Base-by-base conservation (phyloP, 2,113 vertebrate species). In the Oreotrochilus melanogaster region DNA sequence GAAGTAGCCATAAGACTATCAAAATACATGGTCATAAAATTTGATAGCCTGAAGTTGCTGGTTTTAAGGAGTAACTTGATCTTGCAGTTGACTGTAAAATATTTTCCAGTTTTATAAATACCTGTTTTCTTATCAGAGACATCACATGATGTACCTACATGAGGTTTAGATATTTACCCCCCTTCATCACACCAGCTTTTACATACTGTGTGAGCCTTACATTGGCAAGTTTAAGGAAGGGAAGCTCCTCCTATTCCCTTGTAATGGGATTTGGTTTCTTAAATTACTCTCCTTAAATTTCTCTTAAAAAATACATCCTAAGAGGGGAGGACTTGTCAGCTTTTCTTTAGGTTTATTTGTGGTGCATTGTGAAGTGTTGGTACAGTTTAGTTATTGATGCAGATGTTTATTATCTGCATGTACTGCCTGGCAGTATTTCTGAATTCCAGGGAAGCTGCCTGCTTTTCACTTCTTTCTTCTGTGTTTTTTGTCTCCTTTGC, bases 391-490 rank as follows among this genome's bases (percentile, higher is more conserved):
- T 43, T 62, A 42, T 28, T 73, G 56, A 27, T 39, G 45, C 10
- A 18, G 0, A 14, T 2, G 2, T 75, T 79, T 24, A 25, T 78
- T 33, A 15, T 2, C 3, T 33, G 15, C 16, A 6, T 21, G 11
- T 31, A 14, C 6, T 27, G 10, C 6, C 25, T 50, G 35, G 30
- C 28, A 27, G 19, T 6, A 7, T 66, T 86, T 61, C 22, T 57
- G 53, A 31, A 79, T 70, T 71, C 24, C 47, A n/a, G 51, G 31
- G 45, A 71, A n/a, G 54, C 13, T 65, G 10, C 30, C 8, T 54
- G 37, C 6, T 8, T 43, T 79, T 0, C 1, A 7, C 10, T 78
- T 62, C 18, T 33, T 25, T 42, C 16, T 35, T 54, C 48, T 78
- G 17, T 5, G 0, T 28, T 53, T 27, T 39, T 82, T 60, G 3